These are phyloP conservation scores for Butorides virescens DNA, from an alignment of 2,113 vertebrate species.

Conservation along the genomic window DNA sequence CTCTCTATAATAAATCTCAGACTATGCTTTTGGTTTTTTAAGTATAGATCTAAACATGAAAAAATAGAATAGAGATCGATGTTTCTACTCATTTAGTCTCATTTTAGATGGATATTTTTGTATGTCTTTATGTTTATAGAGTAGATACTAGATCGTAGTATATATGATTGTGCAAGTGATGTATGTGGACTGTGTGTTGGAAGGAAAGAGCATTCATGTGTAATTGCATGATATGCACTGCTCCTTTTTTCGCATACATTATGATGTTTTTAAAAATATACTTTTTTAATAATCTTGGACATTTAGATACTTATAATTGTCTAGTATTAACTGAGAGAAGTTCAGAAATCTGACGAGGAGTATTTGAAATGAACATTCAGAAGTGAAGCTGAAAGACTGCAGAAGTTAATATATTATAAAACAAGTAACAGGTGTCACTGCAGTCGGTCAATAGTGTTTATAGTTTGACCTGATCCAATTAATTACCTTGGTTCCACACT, in stretches of 20 bases:
- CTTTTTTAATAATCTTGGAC: not conserved
- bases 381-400: not conserved
- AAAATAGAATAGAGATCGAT: not conserved
- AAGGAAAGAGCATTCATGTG: not conserved
- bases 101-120: not conserved
- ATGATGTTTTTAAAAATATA: rapidly evolving
- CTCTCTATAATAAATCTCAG: not conserved
- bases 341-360: not conserved
- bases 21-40: not conserved
- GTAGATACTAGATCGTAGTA: not conserved
- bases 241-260: not conserved
- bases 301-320: not conserved
- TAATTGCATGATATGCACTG: not conserved
- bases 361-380: not conserved
- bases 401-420: not conserved
- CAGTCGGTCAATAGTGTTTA: not conserved
- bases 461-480: not conserved
- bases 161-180: not conserved
- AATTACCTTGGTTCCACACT: not conserved
- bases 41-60: not conserved
- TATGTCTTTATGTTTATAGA: not conserved
- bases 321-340: not conserved
- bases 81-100: not conserved
- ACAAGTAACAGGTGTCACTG: not conserved
- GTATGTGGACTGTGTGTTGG: not conserved